phyloP scores from a whole-genome alignment of 2,888 invertebrate species.

The Acronicta leporina region DNA sequence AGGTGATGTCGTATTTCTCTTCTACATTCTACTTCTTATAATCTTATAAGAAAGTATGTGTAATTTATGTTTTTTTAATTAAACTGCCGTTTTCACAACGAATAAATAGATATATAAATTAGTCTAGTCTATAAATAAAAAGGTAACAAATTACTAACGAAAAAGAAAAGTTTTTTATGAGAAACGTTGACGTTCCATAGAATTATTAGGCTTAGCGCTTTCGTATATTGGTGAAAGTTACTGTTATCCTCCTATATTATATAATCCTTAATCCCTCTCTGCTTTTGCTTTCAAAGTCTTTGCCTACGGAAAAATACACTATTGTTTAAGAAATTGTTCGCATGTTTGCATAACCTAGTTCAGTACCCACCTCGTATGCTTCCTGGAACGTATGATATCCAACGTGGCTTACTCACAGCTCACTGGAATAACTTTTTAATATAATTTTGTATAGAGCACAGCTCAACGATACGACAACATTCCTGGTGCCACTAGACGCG shows the following conservation, averaged over 20 bases:
- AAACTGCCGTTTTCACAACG: no score
- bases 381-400: conserved; percentile 11
- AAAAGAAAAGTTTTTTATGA: no score
- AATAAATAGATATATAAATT: no score
- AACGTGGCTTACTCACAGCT: conserved; percentile 13
- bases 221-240: no score
- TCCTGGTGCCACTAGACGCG: conserved; percentile 49
- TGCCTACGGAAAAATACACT: not conserved
- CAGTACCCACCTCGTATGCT: conserved; percentile 8
- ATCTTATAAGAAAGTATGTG: no score
- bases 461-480: conserved; percentile 32
- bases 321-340: not conserved
- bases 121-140: no score
- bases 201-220: no score
- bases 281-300: conserved; percentile 4
- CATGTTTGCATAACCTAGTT: conserved; percentile 17
- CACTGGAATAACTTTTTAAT: conserved; percentile 32
- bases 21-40: no score
- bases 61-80: no score
- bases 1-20: no score
- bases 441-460: conserved; percentile 29
- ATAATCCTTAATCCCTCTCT: not conserved
- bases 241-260: not conserved
- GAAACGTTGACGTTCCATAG: no score
- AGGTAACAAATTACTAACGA: no score